A percentile compares a stretch with the other conserved stretches of the same genome.
Evolutionary conservation across 2,113 vertebrate species (phyloP).

Genomic region (Pangasianodon gigas): DNA sequence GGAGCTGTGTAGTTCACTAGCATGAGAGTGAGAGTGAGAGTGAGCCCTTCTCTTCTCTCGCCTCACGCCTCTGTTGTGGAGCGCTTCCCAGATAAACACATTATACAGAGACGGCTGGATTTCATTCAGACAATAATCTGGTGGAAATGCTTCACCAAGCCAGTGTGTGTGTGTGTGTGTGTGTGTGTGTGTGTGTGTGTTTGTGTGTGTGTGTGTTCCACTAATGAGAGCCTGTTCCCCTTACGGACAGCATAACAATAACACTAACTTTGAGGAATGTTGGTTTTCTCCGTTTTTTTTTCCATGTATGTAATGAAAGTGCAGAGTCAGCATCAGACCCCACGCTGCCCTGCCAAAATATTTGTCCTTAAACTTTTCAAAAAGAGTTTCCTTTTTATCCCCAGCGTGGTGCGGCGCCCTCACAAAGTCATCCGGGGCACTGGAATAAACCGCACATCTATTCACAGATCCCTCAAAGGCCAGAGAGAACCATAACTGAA

Average conservation of each 20-base stretch:
- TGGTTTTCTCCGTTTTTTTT: constrained; percentile 51
- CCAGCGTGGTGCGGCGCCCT: constrained; percentile 43
- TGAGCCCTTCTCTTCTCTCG: not conserved
- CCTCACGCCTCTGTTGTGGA: constrained; percentile 15
- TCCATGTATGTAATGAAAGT: constrained; percentile 51
- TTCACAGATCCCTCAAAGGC: not conserved
- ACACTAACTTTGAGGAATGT: constrained; percentile 56
- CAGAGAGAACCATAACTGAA: not conserved
- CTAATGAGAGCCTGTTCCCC: constrained; percentile 35
- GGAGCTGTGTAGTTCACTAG: not conserved
- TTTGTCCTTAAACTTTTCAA: constrained; percentile 53
- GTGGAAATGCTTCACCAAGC: not conserved
- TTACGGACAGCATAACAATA: constrained; percentile 45
- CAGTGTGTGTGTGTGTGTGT: constrained; percentile 30
- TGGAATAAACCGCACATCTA: constrained; percentile 2
- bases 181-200: constrained; percentile 33
- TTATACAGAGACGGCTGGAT: constrained; percentile 1
- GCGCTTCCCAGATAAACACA: constrained; percentile 20
- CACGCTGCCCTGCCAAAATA: constrained; percentile 51
- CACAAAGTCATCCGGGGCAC: constrained; percentile 24
- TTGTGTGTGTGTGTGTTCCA: constrained; percentile 27
- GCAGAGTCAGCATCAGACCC: constrained; percentile 42
- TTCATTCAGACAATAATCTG: constrained; percentile 12
- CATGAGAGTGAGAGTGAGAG: not conserved
- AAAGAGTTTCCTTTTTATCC: constrained; percentile 43